Conservation (phyloP, 1,140 invertebrate species). For the Formica exsecta region DNA sequence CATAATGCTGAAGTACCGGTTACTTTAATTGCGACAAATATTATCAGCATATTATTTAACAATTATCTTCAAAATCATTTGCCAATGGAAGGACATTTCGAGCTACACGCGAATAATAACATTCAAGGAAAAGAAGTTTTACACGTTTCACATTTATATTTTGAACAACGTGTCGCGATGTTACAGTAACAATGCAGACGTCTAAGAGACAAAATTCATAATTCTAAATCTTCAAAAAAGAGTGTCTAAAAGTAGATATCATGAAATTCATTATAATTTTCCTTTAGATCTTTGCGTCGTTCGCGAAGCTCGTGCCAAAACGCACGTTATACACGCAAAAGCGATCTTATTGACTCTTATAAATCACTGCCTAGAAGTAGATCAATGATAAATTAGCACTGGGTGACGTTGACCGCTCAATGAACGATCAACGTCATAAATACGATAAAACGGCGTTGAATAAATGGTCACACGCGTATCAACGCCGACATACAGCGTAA, state of each 20-base stretch:
- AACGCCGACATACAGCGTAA: neutral
- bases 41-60: neutral
- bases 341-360: conserved; percentile 10
- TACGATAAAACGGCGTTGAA: neutral
- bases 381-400: conserved; percentile 52
- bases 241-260: neutral
- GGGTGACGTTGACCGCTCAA: conserved; percentile 49
- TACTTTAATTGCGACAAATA: conserved; percentile 1
- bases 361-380: conserved; percentile 62
- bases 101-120: neutral
- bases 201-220: neutral
- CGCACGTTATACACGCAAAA: neutral
- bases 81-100: neutral
- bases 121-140: conserved; percentile 1
- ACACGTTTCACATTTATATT: neutral
- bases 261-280: neutral
- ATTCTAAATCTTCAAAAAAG: neutral
- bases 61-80: neutral
- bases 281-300: neutral
- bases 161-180: neutral
- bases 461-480: conserved; percentile 39
- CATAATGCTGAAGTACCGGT: neutral
- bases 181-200: neutral
- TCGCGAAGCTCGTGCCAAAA: neutral
- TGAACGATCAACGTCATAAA: conserved; percentile 31